Evolutionary conservation across 2,113 vertebrate species (phyloP).

Genomic region (Coracopsis vasa): DNA sequence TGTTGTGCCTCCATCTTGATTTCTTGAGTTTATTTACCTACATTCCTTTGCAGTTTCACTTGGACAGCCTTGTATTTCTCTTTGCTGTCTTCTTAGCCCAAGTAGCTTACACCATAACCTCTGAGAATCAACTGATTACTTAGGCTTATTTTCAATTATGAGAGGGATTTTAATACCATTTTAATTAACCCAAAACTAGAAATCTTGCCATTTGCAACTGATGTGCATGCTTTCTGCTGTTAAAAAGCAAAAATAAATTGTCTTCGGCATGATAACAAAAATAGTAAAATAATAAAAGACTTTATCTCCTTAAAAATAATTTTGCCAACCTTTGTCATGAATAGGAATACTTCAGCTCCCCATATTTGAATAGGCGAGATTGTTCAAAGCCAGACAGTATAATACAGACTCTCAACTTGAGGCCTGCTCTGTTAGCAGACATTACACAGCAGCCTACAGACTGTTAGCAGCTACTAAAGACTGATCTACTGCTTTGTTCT

Average conservation of each 20-base stretch:
- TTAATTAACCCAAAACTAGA: background rate
- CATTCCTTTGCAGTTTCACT: background rate
- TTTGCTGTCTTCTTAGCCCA: background rate
- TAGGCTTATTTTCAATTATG: background rate
- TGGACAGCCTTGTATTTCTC: background rate
- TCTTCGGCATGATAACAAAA: background rate
- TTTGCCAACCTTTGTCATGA: background rate
- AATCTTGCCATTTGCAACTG: background rate
- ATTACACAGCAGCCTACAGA: background rate
- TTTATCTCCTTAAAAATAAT: background rate
- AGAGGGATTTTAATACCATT: background rate
- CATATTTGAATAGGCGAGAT: background rate
- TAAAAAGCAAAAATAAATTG: background rate
- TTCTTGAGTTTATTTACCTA: background rate
- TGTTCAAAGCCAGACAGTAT: background rate
- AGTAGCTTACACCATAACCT: background rate
- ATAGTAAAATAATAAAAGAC: background rate
- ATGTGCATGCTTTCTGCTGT: background rate
- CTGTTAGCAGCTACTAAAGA: background rate
- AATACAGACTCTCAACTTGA: background rate
- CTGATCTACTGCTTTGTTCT: background rate
- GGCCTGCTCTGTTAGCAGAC: background rate
- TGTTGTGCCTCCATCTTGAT: background rate
- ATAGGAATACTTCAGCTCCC: background rate
- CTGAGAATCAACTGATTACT: background rate